A percentile compares a stretch with the other conserved stretches of the same genome.
Evolutionary conservation across 1,140 invertebrate genomes (phyloP).

Genomic region (Dreissena polymorpha): DNA sequence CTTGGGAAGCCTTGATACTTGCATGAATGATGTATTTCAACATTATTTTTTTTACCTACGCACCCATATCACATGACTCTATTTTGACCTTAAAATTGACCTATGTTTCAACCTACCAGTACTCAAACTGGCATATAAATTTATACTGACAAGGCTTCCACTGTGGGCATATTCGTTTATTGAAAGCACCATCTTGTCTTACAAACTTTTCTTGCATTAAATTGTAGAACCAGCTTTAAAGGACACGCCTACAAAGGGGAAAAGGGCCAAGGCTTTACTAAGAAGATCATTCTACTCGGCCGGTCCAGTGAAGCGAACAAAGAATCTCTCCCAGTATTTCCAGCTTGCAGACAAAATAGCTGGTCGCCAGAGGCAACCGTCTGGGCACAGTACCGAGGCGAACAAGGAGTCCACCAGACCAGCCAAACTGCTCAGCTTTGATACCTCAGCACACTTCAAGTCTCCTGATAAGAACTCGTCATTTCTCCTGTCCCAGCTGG

Average conservation of each 20-base stretch:
- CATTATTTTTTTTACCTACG: too few species aligned
- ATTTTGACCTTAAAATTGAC: too few species aligned
- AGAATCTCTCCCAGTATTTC: constrained; percentile 62
- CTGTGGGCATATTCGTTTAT: too few species aligned
- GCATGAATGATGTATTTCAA: too few species aligned
- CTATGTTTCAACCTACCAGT: too few species aligned
- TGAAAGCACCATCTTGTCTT: too few species aligned
- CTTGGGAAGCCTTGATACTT: too few species aligned
- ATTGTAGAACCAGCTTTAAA: constrained; percentile 14
- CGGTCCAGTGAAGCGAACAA: constrained; percentile 56
- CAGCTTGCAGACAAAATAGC: constrained; percentile 64
- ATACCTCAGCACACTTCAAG: constrained; percentile 50
- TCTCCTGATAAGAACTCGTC: constrained; percentile 65
- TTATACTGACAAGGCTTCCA: too few species aligned
- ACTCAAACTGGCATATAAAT: too few species aligned
- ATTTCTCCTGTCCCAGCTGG: constrained; percentile 65
- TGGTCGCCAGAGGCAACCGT: constrained; percentile 52
- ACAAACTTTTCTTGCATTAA: background rate
- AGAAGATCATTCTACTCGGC: constrained; percentile 68
- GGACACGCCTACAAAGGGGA: constrained; percentile 62
- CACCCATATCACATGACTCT: too few species aligned
- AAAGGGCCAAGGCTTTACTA: constrained; percentile 59
- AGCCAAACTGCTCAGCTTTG: constrained; percentile 32
- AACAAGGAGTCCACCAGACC: constrained; percentile 16
- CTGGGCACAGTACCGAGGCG: background rate